Conservation (phyloP, 1,140 invertebrate genomes). For the Drosophila leontia region DNA sequence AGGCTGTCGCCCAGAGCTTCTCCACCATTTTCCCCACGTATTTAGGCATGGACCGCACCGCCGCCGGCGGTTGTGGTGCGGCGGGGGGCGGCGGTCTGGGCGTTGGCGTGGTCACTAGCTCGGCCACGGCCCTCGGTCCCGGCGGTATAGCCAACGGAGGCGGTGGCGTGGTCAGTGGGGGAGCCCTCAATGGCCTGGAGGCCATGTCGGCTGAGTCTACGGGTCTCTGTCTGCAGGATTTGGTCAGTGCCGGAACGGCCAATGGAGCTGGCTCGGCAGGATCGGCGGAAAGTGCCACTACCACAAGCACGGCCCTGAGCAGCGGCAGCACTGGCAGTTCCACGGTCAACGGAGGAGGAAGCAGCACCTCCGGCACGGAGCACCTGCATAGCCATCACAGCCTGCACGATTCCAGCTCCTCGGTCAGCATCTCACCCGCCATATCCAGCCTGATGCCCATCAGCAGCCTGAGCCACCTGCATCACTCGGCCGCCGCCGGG, state of each 20-base stretch:
- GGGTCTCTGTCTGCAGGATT: slow-evolving; percentile 90
- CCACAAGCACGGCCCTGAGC: slow-evolving; percentile 79
- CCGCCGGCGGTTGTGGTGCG: slow-evolving; percentile 75
- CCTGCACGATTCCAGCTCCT: slow-evolving; percentile 87
- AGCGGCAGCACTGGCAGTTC: slow-evolving; percentile 85
- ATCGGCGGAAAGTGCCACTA: slow-evolving; percentile 77
- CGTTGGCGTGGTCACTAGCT: slow-evolving; percentile 84
- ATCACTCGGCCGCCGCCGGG: slow-evolving; percentile 70
- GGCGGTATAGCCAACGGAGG: slow-evolving; percentile 73
- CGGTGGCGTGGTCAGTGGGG: slow-evolving; percentile 86
- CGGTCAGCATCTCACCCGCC: slow-evolving; percentile 88
- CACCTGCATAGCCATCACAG: slow-evolving; percentile 86
- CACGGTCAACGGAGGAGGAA: slow-evolving; percentile 78
- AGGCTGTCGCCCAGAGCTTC: slow-evolving; percentile 83
- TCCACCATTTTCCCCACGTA: slow-evolving; percentile 85
- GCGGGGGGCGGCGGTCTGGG: slow-evolving; percentile 76
- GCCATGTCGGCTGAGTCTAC: slow-evolving; percentile 82
- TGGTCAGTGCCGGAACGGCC: slow-evolving; percentile 86
- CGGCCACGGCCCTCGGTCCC: slow-evolving; percentile 85
- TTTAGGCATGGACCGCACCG: slow-evolving; percentile 83
- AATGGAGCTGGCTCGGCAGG: slow-evolving; percentile 85
- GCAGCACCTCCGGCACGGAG: slow-evolving; percentile 77
- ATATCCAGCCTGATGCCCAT: slow-evolving; percentile 89
- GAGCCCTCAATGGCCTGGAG: slow-evolving; percentile 88
- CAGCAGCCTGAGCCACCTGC: slow-evolving; percentile 86